A percentile compares a stretch with the other conserved stretches of the same genome.
These are phyloP conservation scores for Ganaspis brasiliensis DNA, from an alignment of 2,888 invertebrate species.

Conservation along the genomic window DNA sequence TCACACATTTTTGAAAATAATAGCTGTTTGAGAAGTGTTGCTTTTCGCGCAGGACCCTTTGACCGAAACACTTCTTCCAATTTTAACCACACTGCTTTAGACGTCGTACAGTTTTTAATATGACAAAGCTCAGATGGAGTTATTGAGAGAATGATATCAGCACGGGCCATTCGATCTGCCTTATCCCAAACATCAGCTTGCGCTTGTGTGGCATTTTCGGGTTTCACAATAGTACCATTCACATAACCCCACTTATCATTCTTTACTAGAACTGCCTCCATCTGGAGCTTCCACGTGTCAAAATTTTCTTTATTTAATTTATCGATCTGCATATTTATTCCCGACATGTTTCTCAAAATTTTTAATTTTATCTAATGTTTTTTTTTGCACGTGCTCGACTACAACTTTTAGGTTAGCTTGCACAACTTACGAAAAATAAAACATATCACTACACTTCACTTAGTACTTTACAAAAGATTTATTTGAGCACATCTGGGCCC, in stretches of 20 bases:
- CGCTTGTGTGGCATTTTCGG: slow-evolving; percentile 23
- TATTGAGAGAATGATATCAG: slow-evolving; percentile 51
- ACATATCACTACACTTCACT: background rate
- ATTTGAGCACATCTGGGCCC: background rate
- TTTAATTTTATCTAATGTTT: background rate
- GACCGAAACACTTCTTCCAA: slow-evolving; percentile 44
- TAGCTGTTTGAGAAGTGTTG: slow-evolving; percentile 51
- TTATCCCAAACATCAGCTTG: slow-evolving; percentile 19
- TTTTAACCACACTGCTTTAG: slow-evolving; percentile 51
- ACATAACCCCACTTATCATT: slow-evolving; percentile 36
- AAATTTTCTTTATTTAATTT: slow-evolving; percentile 41
- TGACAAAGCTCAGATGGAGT: slow-evolving; percentile 48
- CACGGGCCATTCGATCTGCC: slow-evolving; percentile 46
- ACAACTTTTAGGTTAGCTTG: slow-evolving; percentile 10
- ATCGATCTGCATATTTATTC: slow-evolving; percentile 21
- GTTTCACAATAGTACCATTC: slow-evolving; percentile 4
- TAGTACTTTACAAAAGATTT: background rate
- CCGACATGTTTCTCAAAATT: background rate
- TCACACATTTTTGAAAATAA: slow-evolving; percentile 51
- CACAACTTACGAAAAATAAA: background rate
- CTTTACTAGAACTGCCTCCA: slow-evolving; percentile 27
- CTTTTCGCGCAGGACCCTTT: slow-evolving; percentile 54
- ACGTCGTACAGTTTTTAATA: slow-evolving; percentile 52
- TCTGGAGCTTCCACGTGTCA: slow-evolving; percentile 39
- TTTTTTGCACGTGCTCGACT: background rate